phyloP scores from a whole-genome alignment of 2,797 vertebrate genomes.

The Acanthurus leucopareius region DNA sequence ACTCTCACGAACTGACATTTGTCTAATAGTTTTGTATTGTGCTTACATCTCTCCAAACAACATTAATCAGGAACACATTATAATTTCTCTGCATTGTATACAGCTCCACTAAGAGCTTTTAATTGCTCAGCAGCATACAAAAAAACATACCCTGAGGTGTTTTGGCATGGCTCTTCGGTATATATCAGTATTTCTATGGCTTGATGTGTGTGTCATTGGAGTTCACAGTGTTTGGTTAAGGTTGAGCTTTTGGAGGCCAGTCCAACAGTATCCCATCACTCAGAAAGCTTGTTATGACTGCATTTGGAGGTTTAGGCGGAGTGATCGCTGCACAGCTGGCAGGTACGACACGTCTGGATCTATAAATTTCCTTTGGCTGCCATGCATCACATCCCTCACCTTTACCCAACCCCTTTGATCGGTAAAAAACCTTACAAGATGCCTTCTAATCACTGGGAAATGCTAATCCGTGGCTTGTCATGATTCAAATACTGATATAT shows the following conservation, averaged over 20 bases:
- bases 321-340: slow-evolving; percentile 78
- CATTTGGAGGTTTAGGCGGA: slow-evolving; percentile 74
- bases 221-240: slow-evolving; percentile 78
- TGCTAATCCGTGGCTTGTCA: slow-evolving; percentile 32
- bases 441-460: slow-evolving; percentile 32
- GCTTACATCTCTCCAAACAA: slow-evolving; percentile 45
- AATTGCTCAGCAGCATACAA: slow-evolving; percentile 68
- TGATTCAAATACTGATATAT: slow-evolving; percentile 39
- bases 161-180: slow-evolving; percentile 65
- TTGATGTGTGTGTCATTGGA: slow-evolving; percentile 75
- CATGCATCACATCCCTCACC: slow-evolving; percentile 64
- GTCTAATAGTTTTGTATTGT: slow-evolving; percentile 56
- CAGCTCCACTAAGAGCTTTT: slow-evolving; percentile 68
- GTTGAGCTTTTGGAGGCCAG: slow-evolving; percentile 72
- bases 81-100: slow-evolving; percentile 64
- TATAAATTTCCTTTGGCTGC: slow-evolving; percentile 77
- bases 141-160: slow-evolving; percentile 65
- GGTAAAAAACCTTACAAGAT: slow-evolving; percentile 36
- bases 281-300: slow-evolving; percentile 88
- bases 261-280: slow-evolving; percentile 81
- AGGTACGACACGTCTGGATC: slow-evolving; percentile 78
- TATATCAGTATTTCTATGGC: slow-evolving; percentile 64
- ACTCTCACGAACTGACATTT: slow-evolving; percentile 53
- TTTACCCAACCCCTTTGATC: slow-evolving; percentile 48
- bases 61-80: slow-evolving; percentile 63